A percentile compares a stretch with the other conserved stretches of the same genome.
Evolutionary conservation across 2,113 vertebrate genomes (phyloP).

Genomic region (Cyprinus carpio): DNA sequence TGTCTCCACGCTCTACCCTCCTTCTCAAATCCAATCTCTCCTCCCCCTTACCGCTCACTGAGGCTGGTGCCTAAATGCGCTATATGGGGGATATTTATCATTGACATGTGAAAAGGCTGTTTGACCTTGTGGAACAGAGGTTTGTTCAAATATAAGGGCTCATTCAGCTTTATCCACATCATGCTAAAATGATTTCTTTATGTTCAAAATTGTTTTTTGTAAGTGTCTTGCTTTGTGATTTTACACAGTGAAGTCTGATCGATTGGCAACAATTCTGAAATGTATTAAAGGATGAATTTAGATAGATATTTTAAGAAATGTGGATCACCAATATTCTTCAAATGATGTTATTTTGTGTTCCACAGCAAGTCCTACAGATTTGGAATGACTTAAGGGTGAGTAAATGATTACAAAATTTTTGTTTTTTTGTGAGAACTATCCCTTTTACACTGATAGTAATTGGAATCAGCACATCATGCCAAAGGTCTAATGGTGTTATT

Average conservation of each 20-base stretch:
- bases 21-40: background rate
- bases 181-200: background rate
- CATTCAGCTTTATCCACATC: conserved; percentile 17
- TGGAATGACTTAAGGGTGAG: background rate
- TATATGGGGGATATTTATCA: conserved; percentile 38
- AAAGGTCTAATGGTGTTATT: conserved; percentile 49
- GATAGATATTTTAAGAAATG: background rate
- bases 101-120: conserved; percentile 37
- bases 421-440: background rate
- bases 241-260: background rate
- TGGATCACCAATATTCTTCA: background rate
- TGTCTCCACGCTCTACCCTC: conserved; percentile 31
- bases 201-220: background rate
- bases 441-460: conserved; percentile 44
- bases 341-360: background rate
- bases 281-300: background rate
- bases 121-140: conserved; percentile 34
- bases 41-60: background rate
- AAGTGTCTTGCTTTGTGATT: background rate
- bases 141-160: background rate
- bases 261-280: background rate
- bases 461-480: conserved; percentile 29
- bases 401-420: background rate
- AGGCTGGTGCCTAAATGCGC: conserved; percentile 33
- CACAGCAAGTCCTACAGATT: background rate